These are phyloP conservation scores for Orchestia grillus DNA, from an alignment of 1,140 invertebrate species.

Conservation along the genomic window DNA sequence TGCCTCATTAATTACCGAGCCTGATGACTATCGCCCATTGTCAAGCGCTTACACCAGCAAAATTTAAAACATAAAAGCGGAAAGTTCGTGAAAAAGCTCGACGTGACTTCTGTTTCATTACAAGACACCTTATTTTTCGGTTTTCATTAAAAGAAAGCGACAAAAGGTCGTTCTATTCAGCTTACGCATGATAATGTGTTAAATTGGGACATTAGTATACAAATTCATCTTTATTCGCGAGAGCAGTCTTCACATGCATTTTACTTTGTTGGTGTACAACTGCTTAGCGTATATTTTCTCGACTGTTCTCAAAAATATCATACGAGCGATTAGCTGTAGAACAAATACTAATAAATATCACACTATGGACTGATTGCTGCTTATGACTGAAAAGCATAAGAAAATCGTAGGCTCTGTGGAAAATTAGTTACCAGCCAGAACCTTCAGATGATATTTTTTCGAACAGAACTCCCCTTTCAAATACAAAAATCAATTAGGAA, in stretches of 20 bases:
- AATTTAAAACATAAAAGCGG: not conserved
- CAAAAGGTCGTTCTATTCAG: not conserved
- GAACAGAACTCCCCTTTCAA: not conserved
- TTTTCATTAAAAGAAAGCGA: not conserved
- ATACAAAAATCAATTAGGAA: not conserved
- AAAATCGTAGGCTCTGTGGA: not conserved
- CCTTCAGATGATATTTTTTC: not conserved
- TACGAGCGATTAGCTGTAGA: too few species aligned
- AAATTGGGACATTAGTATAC: not conserved
- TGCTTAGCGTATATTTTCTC: too few species aligned
- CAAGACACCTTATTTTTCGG: not conserved
- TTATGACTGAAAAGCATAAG: not conserved
- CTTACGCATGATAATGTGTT: not conserved
- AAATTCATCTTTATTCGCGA: not conserved
- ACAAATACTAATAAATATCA: not conserved
- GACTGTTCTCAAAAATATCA: too few species aligned
- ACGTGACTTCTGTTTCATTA: not conserved
- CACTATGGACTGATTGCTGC: too few species aligned
- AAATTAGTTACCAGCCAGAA: not conserved
- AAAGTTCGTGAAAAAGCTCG: not conserved
- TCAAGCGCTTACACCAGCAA: not conserved
- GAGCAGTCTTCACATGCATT: too few species aligned
- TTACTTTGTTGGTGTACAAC: too few species aligned
- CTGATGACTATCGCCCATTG: constrained; percentile 36
- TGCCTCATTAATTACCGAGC: constrained; percentile 34